Percentiles rank a stretch among this genome's conserved stretches.
Evolutionary conservation across 2,888 invertebrate species (phyloP).

Genomic region (Lobophora halterata): DNA sequence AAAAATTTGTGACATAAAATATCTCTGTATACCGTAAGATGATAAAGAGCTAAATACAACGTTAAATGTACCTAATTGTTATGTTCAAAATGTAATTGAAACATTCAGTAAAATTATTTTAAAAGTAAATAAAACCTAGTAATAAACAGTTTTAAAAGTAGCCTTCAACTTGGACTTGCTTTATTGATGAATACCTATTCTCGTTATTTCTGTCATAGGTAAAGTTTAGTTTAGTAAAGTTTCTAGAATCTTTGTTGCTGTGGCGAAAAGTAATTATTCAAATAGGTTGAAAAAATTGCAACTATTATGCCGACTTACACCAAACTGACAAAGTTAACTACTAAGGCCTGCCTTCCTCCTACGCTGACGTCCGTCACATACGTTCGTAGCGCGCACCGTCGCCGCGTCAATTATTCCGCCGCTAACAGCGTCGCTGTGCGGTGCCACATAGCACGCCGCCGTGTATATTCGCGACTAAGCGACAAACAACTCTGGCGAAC

Average conservation of each 20-base stretch:
- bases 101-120: background rate
- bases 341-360: no score
- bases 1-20: slow-evolving; percentile 8
- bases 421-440: no score
- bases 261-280: background rate
- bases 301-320: no score
- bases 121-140: background rate
- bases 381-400: no score
- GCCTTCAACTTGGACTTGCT: background rate
- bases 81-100: background rate
- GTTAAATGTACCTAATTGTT: slow-evolving; percentile 1
- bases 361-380: no score
- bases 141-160: slow-evolving; percentile 1
- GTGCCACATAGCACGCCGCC: no score
- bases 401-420: no score
- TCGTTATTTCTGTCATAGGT: background rate
- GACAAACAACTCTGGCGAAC: no score
- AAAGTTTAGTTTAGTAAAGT: no score
- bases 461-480: no score
- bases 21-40: background rate
- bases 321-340: no score
- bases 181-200: background rate
- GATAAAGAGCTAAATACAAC: slow-evolving; percentile 2
- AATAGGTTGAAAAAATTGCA: no score
- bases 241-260: background rate